Percentiles rank a stretch among this genome's conserved stretches.
These are phyloP conservation scores for Sylvietta virens DNA, from an alignment of 2,113 vertebrate genomes.

Conservation along the genomic window DNA sequence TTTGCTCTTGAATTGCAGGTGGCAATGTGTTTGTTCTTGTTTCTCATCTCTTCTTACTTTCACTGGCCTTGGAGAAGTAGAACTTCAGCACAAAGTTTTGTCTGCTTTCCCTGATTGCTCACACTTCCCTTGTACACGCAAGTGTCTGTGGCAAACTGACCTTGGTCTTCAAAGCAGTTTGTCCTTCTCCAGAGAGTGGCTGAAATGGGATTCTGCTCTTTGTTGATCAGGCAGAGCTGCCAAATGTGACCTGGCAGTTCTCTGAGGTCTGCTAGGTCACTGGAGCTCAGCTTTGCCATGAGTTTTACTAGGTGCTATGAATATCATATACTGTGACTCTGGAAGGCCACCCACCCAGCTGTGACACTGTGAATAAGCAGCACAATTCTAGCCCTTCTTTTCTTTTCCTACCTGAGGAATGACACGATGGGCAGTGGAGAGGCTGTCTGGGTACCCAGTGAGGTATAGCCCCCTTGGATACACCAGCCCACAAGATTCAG, in stretches of 20 bases:
- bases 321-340: not conserved
- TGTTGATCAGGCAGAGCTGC: not conserved
- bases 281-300: constrained; percentile 5
- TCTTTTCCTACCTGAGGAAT: not conserved
- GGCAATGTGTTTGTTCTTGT: not conserved
- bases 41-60: not conserved
- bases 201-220: not conserved
- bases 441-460: not conserved
- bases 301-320: not conserved
- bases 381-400: not conserved
- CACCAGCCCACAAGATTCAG: not conserved
- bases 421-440: not conserved
- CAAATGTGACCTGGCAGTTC: not conserved
- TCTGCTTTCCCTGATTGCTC: not conserved
- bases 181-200: not conserved
- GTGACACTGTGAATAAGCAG: not conserved
- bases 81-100: not conserved
- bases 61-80: not conserved
- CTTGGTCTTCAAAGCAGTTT: not conserved
- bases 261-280: not conserved
- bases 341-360: not conserved
- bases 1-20: not conserved
- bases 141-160: not conserved
- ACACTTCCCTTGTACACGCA: not conserved
- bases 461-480: not conserved